Evolutionary conservation across 1,140 invertebrate genomes (phyloP).

Genomic region (Melipona quadrifasciata): DNA sequence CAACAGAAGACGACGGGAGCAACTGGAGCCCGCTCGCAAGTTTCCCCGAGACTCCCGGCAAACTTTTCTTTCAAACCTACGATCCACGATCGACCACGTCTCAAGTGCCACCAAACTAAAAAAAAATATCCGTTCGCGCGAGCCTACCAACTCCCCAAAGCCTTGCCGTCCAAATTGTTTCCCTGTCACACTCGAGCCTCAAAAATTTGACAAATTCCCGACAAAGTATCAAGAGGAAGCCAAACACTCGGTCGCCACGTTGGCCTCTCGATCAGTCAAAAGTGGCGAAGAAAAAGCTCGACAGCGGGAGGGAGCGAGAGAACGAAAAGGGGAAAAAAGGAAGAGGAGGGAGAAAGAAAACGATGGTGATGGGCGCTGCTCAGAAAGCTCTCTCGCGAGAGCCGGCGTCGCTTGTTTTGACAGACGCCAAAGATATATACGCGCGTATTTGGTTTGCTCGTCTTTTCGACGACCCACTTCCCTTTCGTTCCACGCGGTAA

Average conservation of each 20-base stretch:
- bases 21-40: neutral
- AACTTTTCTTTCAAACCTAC: neutral
- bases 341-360: constrained; percentile 3
- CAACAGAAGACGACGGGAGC: neutral
- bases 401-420: constrained; percentile 67
- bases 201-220: constrained; percentile 2
- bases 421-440: constrained; percentile 69
- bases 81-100: neutral
- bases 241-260: neutral
- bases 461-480: constrained; percentile 59
- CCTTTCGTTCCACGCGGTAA: constrained; percentile 30
- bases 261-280: neutral
- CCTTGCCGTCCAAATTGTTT: neutral
- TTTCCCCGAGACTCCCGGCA: neutral
- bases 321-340: neutral
- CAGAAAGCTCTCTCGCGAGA: constrained; percentile 36
- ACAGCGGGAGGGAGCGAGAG: neutral
- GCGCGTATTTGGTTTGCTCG: constrained; percentile 64
- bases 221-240: neutral
- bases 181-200: neutral
- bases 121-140: neutral
- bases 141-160: too few species aligned
- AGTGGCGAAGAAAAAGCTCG: constrained; percentile 6
- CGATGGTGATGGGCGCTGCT: neutral
- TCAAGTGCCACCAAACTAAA: neutral